Base-by-base conservation (phyloP, 2,113 vertebrate genomes). In the Oreochromis aureus region DNA sequence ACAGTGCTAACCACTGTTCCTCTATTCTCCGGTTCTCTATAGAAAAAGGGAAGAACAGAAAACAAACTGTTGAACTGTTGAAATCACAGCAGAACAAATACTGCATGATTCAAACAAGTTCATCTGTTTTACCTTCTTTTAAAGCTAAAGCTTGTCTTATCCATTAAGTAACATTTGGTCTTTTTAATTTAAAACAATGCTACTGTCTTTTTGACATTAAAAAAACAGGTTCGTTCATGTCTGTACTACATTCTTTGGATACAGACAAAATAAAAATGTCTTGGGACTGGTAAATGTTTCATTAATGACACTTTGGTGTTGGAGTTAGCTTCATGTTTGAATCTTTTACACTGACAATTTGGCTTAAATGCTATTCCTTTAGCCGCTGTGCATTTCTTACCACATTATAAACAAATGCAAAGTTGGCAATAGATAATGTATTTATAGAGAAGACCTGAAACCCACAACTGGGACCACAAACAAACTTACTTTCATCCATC, bases 371-470 rank as follows among this genome's bases (percentile, higher is more conserved):
- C 44, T 46, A 13, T 46, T 46, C 10, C 34, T 69, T 39, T 1
- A 66, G 34, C 19, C 0, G 10, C 34, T 66, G 34, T 66, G 61
- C 0, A 0, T 39, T 66, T 66, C 34, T 73, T 73, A 46, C 41
- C 69, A 46, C 24, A 0, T 73, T 73, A 73, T 46, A 27, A 46
- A 44, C 66, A 46, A 46, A 73, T 73, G 69, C 9, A 46, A 27
- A 15, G 8, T 73, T 73, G 41, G 41, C 1, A 73, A 9, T 18
- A 46, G 39, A 46, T 73, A 73, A 73, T 46, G 41, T 48, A 1
- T 27, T 73, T 48, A 27, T 73, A 30, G 69, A 30, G 69, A 30
- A 73, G 69, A 73, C 41, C 3, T 46, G 69, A 73, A 73, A 48
- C 1, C 39, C n/a, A 44, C 66, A 6, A 1, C 36, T 69, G 0